Evolutionary conservation across 2,888 invertebrate genomes (phyloP).

Genomic region (Anthoptus insignis): DNA sequence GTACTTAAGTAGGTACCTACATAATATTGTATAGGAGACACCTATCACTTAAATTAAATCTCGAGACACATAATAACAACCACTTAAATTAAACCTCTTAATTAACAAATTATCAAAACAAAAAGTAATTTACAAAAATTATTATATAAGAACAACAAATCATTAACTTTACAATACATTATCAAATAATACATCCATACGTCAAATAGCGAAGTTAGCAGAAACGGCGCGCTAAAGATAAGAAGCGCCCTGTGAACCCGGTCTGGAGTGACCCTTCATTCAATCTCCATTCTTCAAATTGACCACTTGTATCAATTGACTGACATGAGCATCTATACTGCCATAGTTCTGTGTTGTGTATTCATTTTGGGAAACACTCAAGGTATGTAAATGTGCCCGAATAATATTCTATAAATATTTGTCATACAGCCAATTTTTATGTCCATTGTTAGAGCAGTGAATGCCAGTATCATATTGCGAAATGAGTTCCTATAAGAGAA

Average conservation of each 20-base stretch:
- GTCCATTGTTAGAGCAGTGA: too few species aligned
- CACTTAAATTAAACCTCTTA: background rate
- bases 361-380: conserved; percentile 25
- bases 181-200: too few species aligned
- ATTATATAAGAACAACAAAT: too few species aligned
- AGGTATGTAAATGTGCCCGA: conserved; percentile 19
- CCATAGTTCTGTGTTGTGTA: conserved; percentile 14
- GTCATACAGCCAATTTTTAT: too few species aligned
- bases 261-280: conserved; percentile 42
- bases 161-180: background rate
- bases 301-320: conserved; percentile 28
- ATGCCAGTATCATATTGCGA: too few species aligned
- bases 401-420: too few species aligned
- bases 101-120: background rate
- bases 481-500: too few species aligned
- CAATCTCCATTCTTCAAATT: conserved; percentile 23
- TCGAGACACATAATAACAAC: too few species aligned
- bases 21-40: too few species aligned
- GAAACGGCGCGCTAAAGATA: conserved; percentile 33
- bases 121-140: too few species aligned
- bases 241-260: conserved; percentile 44
- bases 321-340: conserved; percentile 15
- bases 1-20: too few species aligned
- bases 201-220: conserved; percentile 12
- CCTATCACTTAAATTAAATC: too few species aligned